Conservation (phyloP, 2,888 invertebrate genomes). For the Mesoligia furuncula region DNA sequence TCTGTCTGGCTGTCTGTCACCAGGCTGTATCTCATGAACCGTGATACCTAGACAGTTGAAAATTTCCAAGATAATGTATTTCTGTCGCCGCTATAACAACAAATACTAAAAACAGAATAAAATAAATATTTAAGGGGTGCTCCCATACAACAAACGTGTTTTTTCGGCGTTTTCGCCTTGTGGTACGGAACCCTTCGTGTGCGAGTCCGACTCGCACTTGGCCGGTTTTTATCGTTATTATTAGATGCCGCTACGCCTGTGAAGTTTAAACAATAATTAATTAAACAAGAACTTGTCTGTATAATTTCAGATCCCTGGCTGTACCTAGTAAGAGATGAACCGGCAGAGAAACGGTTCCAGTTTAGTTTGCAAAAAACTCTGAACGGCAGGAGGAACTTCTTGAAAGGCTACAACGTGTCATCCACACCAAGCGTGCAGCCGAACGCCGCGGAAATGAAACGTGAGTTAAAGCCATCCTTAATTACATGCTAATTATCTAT, state of each 20-base stretch:
- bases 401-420: constrained; percentile 81
- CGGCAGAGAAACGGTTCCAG: constrained; percentile 87
- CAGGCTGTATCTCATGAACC: no score
- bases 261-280: not conserved
- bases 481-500: not conserved
- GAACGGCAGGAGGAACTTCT: constrained; percentile 75
- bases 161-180: no score
- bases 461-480: constrained; percentile 72
- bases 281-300: not conserved
- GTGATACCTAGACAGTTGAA: no score
- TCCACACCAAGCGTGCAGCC: constrained; percentile 82
- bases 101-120: no score
- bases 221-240: no score
- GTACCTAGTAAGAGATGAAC: constrained; percentile 86
- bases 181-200: no score
- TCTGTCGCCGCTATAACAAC: no score
- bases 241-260: not conserved
- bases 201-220: no score
- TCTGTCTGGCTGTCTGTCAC: no score
- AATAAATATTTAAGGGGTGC: no score
- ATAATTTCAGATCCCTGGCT: constrained; percentile 90
- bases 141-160: no score
- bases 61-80: no score
- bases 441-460: constrained; percentile 79
- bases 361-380: constrained; percentile 81